Base-by-base conservation (phyloP, 2,888 invertebrate genomes). In the Rhyacophila evoluta region DNA sequence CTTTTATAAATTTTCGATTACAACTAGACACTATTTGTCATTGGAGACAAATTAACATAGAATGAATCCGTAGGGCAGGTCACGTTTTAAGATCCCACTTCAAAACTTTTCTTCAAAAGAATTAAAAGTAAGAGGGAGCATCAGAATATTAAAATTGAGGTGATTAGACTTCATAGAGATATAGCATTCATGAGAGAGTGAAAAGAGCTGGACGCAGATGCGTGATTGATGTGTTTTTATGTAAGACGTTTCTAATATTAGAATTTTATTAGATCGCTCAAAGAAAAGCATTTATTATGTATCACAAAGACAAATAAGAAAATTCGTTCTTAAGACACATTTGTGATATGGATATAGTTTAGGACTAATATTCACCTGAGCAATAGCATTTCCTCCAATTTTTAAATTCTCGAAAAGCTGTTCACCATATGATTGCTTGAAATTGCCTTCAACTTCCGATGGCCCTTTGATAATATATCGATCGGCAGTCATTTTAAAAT, bases 351-450 rank as follows among this genome's bases (percentile, higher is more conserved):
- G n/a, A n/a, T n/a, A n/a, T n/a, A n/a, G n/a, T n/a, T n/a, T n/a
- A n/a, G n/a, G n/a, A n/a, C n/a, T n/a, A n/a, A n/a, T n/a, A 8
- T 55, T 55, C 55, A 77, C 79, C 77, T 79, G 79, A 6, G 79
- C 79, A 28, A 55, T 71, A 2, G 36, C 68, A 19, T 74, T 15
- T 36, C 79, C 79, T 29, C 77, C 77, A 4, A 8, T 8, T 67
- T 77, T 77, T n/a, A 77, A 41, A 25, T 68, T 25, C n/a, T 33
- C 36, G 55, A 74, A 77, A 11, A 79, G 27, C n/a, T 67, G 72
- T 38, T 79, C 77, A 29, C 79, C 74, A 68, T 41, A 79, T 1
- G 77, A 74, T 1, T 77, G 29, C 29, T 77, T 39, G 19, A 74
- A 36, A 10, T 76, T 74, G n/a, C 77, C 77, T 15, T 74, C 71